These are phyloP conservation scores for Heterotilapia buettikoferi DNA, from an alignment of 2,113 vertebrate species.

Conservation along the genomic window DNA sequence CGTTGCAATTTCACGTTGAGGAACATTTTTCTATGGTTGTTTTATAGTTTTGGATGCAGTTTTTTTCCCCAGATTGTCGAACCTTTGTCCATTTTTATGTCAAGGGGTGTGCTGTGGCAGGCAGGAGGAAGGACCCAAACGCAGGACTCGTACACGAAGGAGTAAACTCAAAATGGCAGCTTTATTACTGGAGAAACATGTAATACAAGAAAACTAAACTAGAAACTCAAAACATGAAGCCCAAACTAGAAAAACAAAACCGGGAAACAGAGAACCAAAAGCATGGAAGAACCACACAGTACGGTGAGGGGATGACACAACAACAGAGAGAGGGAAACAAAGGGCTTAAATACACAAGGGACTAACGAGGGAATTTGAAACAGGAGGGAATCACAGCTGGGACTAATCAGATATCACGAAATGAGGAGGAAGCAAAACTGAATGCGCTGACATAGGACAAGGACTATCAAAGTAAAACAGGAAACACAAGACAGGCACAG, in stretches of 20 bases:
- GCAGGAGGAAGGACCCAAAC: neutral
- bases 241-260: neutral
- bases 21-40: neutral
- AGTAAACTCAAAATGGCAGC: fast-evolving
- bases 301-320: fast-evolving
- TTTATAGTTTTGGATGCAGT: neutral
- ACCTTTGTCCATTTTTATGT: neutral
- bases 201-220: neutral
- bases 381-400: neutral
- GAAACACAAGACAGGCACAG: neutral
- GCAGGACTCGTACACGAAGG: fast-evolving
- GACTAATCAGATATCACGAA: neutral
- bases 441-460: neutral
- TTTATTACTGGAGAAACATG: neutral
- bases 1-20: neutral
- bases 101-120: neutral
- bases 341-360: neutral
- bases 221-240: too few relatives aligned
- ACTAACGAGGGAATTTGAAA: neutral
- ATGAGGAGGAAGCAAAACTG: neutral
- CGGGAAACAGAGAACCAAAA: neutral
- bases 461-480: neutral
- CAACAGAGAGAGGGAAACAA: neutral
- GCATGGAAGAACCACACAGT: neutral
- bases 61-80: fast-evolving